phyloP scores from a whole-genome alignment of 2,888 invertebrate species.

The Nemoura dubitans region DNA sequence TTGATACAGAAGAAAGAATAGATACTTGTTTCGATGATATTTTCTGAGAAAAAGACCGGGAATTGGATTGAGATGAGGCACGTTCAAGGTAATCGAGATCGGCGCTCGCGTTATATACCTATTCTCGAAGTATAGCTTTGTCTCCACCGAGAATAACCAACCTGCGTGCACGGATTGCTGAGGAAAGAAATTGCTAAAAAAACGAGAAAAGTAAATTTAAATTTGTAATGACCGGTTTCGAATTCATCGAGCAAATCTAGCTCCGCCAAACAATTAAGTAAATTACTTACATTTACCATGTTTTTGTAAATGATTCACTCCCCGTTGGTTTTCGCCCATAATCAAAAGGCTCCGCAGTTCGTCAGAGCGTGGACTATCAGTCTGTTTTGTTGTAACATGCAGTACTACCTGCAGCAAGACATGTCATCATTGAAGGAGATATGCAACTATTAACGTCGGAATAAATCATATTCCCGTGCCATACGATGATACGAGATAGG shows the following conservation, averaged over 20 bases:
- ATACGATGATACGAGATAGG: not conserved
- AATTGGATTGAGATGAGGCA: not conserved
- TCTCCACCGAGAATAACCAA: not conserved
- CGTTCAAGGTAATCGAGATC: constrained; percentile 26
- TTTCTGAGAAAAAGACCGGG: not conserved
- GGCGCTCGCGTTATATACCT: not conserved
- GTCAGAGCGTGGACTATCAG: not conserved
- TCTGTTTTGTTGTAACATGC: not conserved
- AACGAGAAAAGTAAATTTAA: constrained; percentile 34
- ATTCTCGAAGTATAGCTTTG: not conserved
- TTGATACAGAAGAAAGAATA: not conserved
- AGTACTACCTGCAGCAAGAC: not conserved
- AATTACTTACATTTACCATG: constrained; percentile 39
- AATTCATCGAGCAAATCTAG: constrained; percentile 40
- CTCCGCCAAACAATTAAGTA: constrained; percentile 41
- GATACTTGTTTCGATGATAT: not conserved
- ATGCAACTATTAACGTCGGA: constrained; percentile 8
- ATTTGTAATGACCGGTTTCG: constrained; percentile 36
- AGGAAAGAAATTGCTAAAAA: constrained; percentile 19
- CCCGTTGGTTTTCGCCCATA: not conserved
- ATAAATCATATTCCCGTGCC: constrained; percentile 16
- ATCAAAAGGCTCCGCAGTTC: not conserved
- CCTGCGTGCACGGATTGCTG: constrained; percentile 23
- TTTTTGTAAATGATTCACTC: constrained; percentile 34
- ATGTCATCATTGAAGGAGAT: not conserved